Percentiles rank a stretch among this genome's conserved stretches.
These are phyloP conservation scores for Drosophila ercepeae DNA, from an alignment of 1,140 invertebrate species.

Conservation along the genomic window DNA sequence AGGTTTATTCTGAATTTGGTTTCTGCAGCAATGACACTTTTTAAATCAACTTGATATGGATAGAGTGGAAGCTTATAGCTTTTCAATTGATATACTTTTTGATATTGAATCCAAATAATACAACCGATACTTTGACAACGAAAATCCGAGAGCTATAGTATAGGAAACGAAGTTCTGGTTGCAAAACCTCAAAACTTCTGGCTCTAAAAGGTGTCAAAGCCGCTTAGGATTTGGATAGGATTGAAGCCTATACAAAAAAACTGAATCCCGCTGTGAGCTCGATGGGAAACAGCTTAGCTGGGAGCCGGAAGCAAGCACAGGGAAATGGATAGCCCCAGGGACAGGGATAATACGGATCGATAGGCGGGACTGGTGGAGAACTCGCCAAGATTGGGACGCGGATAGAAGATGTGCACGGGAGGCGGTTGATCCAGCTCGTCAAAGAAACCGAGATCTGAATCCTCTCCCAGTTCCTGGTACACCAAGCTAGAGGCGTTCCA, in stretches of 20 bases:
- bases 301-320: constrained; percentile 50
- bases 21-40: background rate
- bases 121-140: too few species aligned
- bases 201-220: background rate
- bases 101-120: background rate
- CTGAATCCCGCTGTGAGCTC: background rate
- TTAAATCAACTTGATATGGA: background rate
- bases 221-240: background rate
- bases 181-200: background rate
- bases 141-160: background rate
- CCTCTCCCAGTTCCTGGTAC: constrained; percentile 72
- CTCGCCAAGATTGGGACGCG: constrained; percentile 79
- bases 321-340: constrained; percentile 6
- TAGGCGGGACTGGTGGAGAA: constrained; percentile 22
- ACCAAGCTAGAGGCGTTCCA: constrained; percentile 76
- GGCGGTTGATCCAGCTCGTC: constrained; percentile 87
- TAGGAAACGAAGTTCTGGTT: background rate
- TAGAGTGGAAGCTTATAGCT: background rate
- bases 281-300: constrained; percentile 40
- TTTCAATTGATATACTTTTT: background rate
- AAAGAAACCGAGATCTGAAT: constrained; percentile 86
- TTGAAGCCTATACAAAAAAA: background rate
- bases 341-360: constrained; percentile 9
- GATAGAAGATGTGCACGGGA: constrained; percentile 88
- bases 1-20: too few species aligned